Evolutionary conservation across 2,113 vertebrate genomes (phyloP), one percentile per base, ranked within the genome.

Genomic region (Tonatia bakeri): DNA sequence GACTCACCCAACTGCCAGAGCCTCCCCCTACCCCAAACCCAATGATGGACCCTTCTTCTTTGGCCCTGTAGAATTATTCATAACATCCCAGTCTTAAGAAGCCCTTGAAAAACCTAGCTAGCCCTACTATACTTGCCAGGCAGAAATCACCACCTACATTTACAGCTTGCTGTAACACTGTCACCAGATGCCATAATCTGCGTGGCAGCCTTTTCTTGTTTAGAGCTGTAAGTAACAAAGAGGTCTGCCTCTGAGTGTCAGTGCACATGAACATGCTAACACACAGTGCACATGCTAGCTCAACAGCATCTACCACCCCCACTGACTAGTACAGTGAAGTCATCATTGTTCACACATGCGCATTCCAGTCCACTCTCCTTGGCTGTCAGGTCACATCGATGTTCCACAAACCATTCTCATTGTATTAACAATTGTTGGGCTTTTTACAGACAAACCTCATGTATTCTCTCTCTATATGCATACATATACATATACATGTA

Each of bases 161-260:
- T 33, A 6, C 10, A 33, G 20, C 11, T n/a, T 38, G 12, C 61
- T 24, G n/a, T 22, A 14, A 36, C 64, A 22, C n/a, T 20, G 5
- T 33, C 54, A 8, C 36, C 0, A 4, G 7, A 7, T 16, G 1
- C 24, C 31, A 2, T 10, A 1, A 1, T n/a, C 26, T 70, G 19
- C 15, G 19, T 54, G 50, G 20, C 52, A 40, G 20, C 31, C 7
- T 65, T 80, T 31, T 91, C 38, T 33, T 33, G 4, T 85, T 73
- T 75, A 69, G 33, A 54, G 67, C 31, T 61, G 8, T 20, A 50
- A 72, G 54, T 36, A 86, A 50, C 38, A 56, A 43, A 54, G 16
- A 38, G 4, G 26, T n/a, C 24, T n/a, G 33, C 17, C 33, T 64
- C 33, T 59, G 33, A 86, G 12, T 65, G 11, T 79, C 33, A 56